Conservation (phyloP, 1,140 invertebrate genomes). For the Achatina immaculata region DNA sequence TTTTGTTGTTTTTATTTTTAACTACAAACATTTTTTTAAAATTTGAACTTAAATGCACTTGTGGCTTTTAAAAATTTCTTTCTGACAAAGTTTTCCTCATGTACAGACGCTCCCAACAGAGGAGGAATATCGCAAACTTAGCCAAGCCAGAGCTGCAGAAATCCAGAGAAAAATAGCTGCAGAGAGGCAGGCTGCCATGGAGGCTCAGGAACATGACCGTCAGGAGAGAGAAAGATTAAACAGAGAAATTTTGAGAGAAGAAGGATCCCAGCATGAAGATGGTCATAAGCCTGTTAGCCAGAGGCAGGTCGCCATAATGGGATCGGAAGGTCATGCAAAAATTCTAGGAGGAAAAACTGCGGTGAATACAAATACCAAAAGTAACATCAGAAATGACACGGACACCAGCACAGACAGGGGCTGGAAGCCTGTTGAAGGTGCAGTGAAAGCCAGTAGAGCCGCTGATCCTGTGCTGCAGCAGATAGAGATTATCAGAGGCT, state of each 20-base stretch:
- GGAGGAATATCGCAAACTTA: constrained; percentile 78
- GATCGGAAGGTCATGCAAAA: constrained; percentile 8
- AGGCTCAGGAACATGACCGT: constrained; percentile 60
- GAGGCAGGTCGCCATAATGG: neutral
- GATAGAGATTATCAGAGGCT: constrained; percentile 92
- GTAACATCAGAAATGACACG: constrained; percentile 37
- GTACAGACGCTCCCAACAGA: constrained; percentile 77
- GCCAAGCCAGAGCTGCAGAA: constrained; percentile 73
- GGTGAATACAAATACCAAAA: neutral
- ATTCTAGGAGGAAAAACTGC: constrained; percentile 4
- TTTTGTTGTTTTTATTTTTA: too few relatives aligned
- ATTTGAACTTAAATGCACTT: too few relatives aligned
- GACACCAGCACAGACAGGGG: constrained; percentile 58
- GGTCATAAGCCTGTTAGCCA: constrained; percentile 18
- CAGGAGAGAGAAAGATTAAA: constrained; percentile 42
- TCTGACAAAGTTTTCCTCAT: too few relatives aligned
- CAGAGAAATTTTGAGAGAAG: constrained; percentile 38
- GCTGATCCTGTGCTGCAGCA: constrained; percentile 92
- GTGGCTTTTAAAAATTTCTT: too few relatives aligned
- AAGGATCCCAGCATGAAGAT: constrained; percentile 1
- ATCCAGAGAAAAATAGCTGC: constrained; percentile 66
- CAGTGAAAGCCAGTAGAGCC: constrained; percentile 48
- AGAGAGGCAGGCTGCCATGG: constrained; percentile 62
- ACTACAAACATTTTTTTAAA: too few relatives aligned
- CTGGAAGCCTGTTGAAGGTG: constrained; percentile 59